These are phyloP conservation scores for Agrotis exclamationis DNA, from an alignment of 2,888 invertebrate genomes.

Conservation along the genomic window DNA sequence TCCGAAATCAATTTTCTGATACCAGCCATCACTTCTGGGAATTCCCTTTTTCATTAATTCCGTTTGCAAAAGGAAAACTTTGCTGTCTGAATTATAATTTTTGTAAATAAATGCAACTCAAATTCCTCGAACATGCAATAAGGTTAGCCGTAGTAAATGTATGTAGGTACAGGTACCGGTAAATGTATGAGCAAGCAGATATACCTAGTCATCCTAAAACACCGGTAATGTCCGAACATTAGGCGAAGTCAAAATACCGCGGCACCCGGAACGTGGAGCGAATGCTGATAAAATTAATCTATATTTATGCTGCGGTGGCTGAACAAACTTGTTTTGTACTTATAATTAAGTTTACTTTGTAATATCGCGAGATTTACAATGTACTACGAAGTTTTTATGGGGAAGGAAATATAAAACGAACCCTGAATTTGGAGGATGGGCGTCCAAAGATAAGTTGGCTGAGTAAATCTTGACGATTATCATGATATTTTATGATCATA, in stretches of 20 bases:
- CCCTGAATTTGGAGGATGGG: not conserved
- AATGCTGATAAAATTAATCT: slow-evolving; percentile 53
- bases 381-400: not conserved
- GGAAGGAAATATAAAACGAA: not conserved
- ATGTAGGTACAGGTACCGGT: not conserved
- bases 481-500: not conserved
- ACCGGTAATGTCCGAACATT: slow-evolving; percentile 59
- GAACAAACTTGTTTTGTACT: slow-evolving; percentile 13
- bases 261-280: slow-evolving; percentile 27
- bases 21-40: not conserved
- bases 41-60: not conserved
- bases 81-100: not conserved
- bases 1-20: not conserved
- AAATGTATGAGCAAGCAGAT: slow-evolving; percentile 10
- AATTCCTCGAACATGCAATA: not conserved
- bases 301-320: slow-evolving; percentile 27
- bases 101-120: not conserved
- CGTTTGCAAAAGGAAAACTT: not conserved
- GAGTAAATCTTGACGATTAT: not conserved
- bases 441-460: not conserved
- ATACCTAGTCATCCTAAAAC: slow-evolving; percentile 25
- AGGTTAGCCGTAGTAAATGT: not conserved
- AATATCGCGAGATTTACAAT: not conserved
- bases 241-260: slow-evolving; percentile 50
- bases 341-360: slow-evolving; percentile 14